Evolutionary conservation across 2,797 vertebrate species (phyloP), one percentile per base, ranked within the genome.

Genomic region (Danionella dracula): DNA sequence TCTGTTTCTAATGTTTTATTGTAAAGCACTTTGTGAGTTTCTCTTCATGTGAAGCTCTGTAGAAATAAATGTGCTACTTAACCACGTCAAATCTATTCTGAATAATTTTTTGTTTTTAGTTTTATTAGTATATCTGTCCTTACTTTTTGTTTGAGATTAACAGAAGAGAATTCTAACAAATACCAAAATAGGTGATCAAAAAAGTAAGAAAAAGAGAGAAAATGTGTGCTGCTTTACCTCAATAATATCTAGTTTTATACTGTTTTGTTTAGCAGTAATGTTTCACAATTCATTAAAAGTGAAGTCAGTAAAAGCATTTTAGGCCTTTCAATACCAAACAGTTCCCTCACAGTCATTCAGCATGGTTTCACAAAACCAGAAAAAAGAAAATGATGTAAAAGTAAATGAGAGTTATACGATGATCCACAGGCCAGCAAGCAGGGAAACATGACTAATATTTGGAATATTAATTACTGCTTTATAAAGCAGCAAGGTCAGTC

Each of bases 401-500:
- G 66, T 67, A 72, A 76, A 70, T 72, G 53, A 34, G 65, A 69
- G 58, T 62, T 63, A 53, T 40, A 73, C 48, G 55, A 62, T 53
- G 59, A 69, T 63, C 55, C 32, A 8, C 38, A 62, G 68, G 62
- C 46, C 13, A 64, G 55, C 4, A 49, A 59, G 64, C 35, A 49
- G 70, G 77, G 85, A 83, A 80, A 81, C 79, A 56, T 79, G 83
- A 77, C 77, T 76, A 80, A 81, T 85, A 83, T 88, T 84, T 85
- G 81, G 73, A 83, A 87, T 75, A 85, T 82, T 85, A 84, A 85
- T 86, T 82, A 84, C 79, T 71, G 79, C 17, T 81, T 82, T 55
- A 82, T 85, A 88, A 75, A 66, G 71, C 23, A 82, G 57, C 65
- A 81, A 68, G 85, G 88, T 82, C 71, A 77, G 29, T 11, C 31